Evolutionary conservation across 2,113 vertebrate species (phyloP).

Genomic region (Tichodroma muraria): DNA sequence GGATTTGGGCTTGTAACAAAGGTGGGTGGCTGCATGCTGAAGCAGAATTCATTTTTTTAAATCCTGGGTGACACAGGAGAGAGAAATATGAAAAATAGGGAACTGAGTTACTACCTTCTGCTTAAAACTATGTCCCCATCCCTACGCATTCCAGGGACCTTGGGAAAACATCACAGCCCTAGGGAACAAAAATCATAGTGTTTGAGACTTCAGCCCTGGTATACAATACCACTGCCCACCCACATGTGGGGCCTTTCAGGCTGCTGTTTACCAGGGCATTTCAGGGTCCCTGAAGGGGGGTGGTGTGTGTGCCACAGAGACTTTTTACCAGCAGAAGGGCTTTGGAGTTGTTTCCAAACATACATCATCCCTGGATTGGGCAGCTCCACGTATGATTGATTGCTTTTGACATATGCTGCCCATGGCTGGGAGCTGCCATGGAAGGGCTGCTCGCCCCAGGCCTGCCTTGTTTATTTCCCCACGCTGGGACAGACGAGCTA

Average conservation of each 20-base stretch:
- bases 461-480: neutral
- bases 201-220: neutral
- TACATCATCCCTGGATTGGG: neutral
- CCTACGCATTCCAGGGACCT: accelerated
- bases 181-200: neutral
- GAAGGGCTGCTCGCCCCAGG: neutral
- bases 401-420: too few species aligned
- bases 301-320: neutral
- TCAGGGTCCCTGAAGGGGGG: neutral
- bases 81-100: neutral
- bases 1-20: neutral
- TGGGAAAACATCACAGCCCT: neutral
- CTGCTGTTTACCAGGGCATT: neutral
- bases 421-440: neutral
- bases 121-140: neutral
- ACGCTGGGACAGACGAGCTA: neutral
- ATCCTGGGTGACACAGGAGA: neutral
- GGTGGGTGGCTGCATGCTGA: neutral
- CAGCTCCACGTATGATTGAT: neutral
- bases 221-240: accelerated
- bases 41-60: neutral
- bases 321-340: neutral
- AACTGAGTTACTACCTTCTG: neutral
- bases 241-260: accelerated
- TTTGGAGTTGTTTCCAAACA: neutral